Evolutionary conservation across 1,140 invertebrate species (phyloP), one percentile per base, ranked within the genome.

Genomic region (Nautilus pompilius): DNA sequence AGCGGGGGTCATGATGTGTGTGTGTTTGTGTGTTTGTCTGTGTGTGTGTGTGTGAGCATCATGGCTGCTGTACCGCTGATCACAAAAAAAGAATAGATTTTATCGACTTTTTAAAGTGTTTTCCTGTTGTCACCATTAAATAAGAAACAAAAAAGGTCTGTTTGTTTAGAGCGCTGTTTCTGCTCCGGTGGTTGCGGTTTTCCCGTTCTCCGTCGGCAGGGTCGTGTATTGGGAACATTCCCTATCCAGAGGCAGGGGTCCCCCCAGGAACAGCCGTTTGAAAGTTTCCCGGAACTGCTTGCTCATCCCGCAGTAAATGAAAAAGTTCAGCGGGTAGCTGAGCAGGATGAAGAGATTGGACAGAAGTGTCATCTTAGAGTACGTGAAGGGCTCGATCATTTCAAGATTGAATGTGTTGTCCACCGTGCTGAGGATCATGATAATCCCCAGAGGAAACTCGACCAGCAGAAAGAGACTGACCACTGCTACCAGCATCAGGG

Each of bases 291-390:
- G 84, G 77, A 97, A 97, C 77, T 95, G 92, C 26, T 92, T 85
- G 53, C 91, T 93, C 94, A 96, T 96, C 5, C 93, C 93, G 78
- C 93, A 96, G 78, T 97, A 97, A 64, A 97, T 96, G 58, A 93
- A 93, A 75, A 97, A 97, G 82, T 96, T 95, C 60, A 96, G 90
- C 0, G 93, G 93, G 80, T 96, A 96, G 22, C 90, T 92, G 6
- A 94, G 85, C 48, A 93, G 90, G 66, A 97, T 92, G 79, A 93
- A 91, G 82, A 96, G 93, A 83, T 93, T 93, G 17, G 91, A 90
- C 45, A 93, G 68, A 1, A 72, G 65, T 3, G 63, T 74, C 54
- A 72, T 67, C 3, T 74, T 68, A 15, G 45, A 32, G 34, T 68
- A 70, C n/a, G 68, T 65, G 3, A 71, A 58, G 8, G 45, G 10